Evolutionary conservation across 2,113 vertebrate genomes (phyloP), one percentile per base, ranked within the genome.

Genomic region (Brienomyrus longianalis): DNA sequence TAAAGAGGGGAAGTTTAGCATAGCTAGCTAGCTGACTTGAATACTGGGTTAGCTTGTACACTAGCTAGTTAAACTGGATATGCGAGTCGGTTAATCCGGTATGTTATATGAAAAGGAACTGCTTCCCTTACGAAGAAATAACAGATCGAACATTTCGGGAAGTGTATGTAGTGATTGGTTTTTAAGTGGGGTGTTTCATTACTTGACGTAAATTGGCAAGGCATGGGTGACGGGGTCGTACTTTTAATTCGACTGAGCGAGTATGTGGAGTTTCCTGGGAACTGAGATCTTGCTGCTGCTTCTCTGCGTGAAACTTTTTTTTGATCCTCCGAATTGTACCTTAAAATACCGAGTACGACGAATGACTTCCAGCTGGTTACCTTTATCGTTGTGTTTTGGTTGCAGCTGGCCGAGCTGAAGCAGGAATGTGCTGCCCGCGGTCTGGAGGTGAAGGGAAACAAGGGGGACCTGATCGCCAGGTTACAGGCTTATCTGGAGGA

Each of bases 401-500:
- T 45, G 87, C 88, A 98, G 97, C 93, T 98, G 93, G 97, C 97
- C 0, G 98, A 99, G 88, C 93, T 98, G 93, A 97, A 97, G 94
- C 97, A 98, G 92, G 98, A 98, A 89, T 98, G 97, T 45, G 96
- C 97, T 89, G 97, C 97, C 43, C 94, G 97, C 19, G 97, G 97
- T 5, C 92, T 98, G 92, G 97, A 98, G 0, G 95, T 96, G 39
- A 98, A 98, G 86, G 98, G 98, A 85, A 98, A 98, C 94, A 99
- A 99, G 85, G 97, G 97, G 88, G 98, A 99, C 8, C 96, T 98
- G 59, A 97, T 99, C 77, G 95, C 96, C 62, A 93, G 98, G 43
- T 97, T 99, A 3, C 98, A 98, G 89, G 92, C 97, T 0, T 98
- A 97, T 90, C 95, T 99, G 93, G 97, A 98, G 56, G 97, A 98